Evolutionary conservation across 1,140 invertebrate genomes (phyloP).

Genomic region (Sipha flava): DNA sequence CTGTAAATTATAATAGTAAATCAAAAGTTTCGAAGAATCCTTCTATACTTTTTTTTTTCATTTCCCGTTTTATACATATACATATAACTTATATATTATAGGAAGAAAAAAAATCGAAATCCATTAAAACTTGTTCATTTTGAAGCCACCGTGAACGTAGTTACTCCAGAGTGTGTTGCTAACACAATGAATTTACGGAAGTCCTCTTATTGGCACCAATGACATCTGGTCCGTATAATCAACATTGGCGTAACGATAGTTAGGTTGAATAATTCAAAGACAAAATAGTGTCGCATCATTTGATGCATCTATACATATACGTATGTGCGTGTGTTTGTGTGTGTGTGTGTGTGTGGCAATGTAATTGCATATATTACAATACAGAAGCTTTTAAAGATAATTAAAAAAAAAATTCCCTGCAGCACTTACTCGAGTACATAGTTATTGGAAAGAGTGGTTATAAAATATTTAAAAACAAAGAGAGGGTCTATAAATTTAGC

Average conservation of each 20-base stretch:
- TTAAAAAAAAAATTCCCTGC: not conserved
- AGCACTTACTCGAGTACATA: not conserved
- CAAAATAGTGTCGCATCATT: too few relatives aligned
- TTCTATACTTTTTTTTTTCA: not conserved
- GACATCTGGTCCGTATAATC: not conserved
- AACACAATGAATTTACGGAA: not conserved
- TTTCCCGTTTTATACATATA: not conserved
- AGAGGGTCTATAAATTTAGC: constrained; percentile 2
- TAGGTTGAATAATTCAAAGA: not conserved
- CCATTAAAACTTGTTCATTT: not conserved
- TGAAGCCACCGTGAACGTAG: not conserved
- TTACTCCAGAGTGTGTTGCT: too few relatives aligned
- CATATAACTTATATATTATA: too few relatives aligned
- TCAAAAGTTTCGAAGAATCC: constrained; percentile 1
- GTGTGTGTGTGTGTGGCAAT: not conserved
- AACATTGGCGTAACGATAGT: not conserved
- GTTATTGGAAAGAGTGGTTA: not conserved
- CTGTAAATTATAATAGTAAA: constrained; percentile 18
- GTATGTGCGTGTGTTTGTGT: not conserved
- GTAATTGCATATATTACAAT: too few relatives aligned
- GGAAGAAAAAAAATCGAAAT: not conserved
- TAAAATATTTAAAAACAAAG: constrained; percentile 29
- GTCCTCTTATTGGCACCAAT: not conserved
- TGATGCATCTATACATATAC: not conserved
- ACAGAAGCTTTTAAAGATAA: constrained; percentile 21